Conservation (phyloP, 2,888 invertebrate genomes). For the Pilophorus perplexus region DNA sequence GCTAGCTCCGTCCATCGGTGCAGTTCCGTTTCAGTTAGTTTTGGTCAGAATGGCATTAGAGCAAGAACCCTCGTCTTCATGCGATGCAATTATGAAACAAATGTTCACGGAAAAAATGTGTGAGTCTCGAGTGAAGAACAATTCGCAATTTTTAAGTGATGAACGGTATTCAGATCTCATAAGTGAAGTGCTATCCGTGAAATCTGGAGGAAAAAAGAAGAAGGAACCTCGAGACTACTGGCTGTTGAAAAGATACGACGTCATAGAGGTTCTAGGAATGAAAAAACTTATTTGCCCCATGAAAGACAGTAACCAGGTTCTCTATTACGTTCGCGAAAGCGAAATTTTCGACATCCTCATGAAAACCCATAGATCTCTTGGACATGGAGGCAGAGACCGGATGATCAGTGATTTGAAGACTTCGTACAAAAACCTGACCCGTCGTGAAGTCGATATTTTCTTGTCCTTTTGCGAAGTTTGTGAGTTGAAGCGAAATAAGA, state of each 20-base stretch:
- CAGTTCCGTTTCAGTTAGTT: too few species aligned
- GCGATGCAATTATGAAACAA: constrained; percentile 11
- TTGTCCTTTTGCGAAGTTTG: constrained; percentile 16
- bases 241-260: constrained; percentile 16
- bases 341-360: constrained; percentile 19
- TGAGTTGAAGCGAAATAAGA: constrained; percentile 19
- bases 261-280: constrained; percentile 14
- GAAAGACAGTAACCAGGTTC: constrained; percentile 21
- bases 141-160: not conserved
- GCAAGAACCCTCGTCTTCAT: not conserved
- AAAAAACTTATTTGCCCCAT: too few species aligned
- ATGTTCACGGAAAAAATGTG: constrained; percentile 1
- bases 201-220: too few species aligned
- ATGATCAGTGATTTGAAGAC: constrained; percentile 23
- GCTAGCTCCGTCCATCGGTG: too few species aligned
- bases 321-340: constrained; percentile 21
- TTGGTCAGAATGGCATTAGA: too few species aligned
- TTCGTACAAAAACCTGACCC: constrained; percentile 23
- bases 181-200: too few species aligned
- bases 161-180: too few species aligned
- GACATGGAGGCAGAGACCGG: constrained; percentile 18
- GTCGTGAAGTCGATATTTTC: constrained; percentile 23
- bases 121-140: constrained; percentile 5
- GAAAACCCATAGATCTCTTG: constrained; percentile 9
- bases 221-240: constrained; percentile 14